A percentile compares a stretch with the other conserved stretches of the same genome.
Conservation (phyloP, 2,797 vertebrate genomes). For the Chiroxiphia lanceolata region DNA sequence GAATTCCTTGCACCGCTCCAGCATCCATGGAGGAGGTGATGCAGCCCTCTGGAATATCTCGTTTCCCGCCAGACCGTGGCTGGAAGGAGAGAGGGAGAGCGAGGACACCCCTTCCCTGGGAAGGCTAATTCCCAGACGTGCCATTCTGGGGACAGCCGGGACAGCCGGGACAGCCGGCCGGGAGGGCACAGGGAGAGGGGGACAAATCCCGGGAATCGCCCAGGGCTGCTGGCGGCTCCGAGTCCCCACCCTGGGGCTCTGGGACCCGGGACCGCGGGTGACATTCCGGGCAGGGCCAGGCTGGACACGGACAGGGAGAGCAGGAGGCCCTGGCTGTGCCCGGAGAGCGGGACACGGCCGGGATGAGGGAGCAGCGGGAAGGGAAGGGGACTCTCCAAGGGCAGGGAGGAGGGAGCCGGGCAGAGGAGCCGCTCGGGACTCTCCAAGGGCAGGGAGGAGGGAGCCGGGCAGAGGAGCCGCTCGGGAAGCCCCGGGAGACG, state of each 20-base stretch:
- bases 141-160: neutral
- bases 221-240: accelerated
- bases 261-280: neutral
- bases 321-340: too few relatives aligned
- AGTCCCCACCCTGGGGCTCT: neutral
- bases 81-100: neutral
- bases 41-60: neutral
- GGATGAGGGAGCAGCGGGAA: neutral
- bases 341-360: neutral
- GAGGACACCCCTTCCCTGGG: too few relatives aligned
- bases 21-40: neutral
- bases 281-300: neutral
- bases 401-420: accelerated
- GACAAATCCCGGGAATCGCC: neutral
- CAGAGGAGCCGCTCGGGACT: neutral
- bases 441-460: neutral
- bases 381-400: neutral
- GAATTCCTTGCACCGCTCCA: neutral
- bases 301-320: neutral
- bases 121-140: neutral
- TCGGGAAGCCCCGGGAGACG: neutral
- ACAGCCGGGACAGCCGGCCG: neutral
- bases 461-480: accelerated
- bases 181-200: neutral
- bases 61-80: neutral